Conservation (phyloP, 2,113 vertebrate species). For the Colistium nudipinnis region DNA sequence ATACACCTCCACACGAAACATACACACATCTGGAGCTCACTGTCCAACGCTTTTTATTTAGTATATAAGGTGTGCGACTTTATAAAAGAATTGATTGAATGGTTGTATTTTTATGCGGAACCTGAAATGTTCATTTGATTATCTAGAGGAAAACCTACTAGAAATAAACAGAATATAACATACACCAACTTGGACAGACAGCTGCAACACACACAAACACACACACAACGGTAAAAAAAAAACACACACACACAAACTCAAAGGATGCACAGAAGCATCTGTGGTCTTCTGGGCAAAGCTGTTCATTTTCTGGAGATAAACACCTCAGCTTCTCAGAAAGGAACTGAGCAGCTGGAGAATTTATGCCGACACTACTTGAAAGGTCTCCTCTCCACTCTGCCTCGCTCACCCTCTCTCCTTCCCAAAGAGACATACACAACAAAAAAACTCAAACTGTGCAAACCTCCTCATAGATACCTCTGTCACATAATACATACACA, state of each 20-base stretch:
- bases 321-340: constrained; percentile 78
- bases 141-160: constrained; percentile 56
- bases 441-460: constrained; percentile 7
- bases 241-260: constrained; percentile 56
- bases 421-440: constrained; percentile 24
- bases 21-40: constrained; percentile 56
- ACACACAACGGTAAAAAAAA: constrained; percentile 26
- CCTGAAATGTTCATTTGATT: constrained; percentile 52
- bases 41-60: neutral
- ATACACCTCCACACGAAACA: constrained; percentile 5
- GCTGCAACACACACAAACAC: constrained; percentile 53
- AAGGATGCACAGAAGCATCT: constrained; percentile 78
- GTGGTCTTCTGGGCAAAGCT: constrained; percentile 81
- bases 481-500: neutral
- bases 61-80: neutral
- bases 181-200: constrained; percentile 69
- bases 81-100: constrained; percentile 15
- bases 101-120: constrained; percentile 31
- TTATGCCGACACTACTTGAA: constrained; percentile 80
- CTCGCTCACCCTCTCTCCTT: constrained; percentile 58
- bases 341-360: constrained; percentile 83
- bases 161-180: constrained; percentile 49
- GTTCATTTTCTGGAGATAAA: constrained; percentile 81
- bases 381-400: constrained; percentile 75
- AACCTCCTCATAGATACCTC: constrained; percentile 26